Percentiles rank a stretch among this genome's conserved stretches.
These are phyloP conservation scores for Phaedon cochleariae DNA, from an alignment of 2,888 invertebrate genomes.

Conservation along the genomic window DNA sequence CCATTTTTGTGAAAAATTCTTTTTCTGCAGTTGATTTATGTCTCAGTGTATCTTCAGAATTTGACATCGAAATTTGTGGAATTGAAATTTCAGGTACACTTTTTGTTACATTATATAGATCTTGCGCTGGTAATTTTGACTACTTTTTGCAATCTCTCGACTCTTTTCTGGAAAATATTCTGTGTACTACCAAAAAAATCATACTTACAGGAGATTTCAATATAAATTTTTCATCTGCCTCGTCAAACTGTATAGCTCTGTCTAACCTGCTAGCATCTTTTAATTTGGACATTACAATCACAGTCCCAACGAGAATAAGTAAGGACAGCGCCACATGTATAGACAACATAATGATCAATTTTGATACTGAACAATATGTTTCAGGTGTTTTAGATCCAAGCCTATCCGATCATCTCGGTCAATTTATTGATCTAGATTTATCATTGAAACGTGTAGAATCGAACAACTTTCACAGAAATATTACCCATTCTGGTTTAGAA, in stretches of 20 bases:
- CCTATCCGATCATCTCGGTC: not conserved
- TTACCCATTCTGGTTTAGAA: not conserved
- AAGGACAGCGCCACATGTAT: not conserved
- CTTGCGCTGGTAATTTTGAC: no score
- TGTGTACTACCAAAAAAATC: constrained; percentile 23
- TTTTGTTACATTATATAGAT: no score
- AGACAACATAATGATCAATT: not conserved
- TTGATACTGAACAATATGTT: not conserved
- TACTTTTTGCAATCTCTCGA: no score
- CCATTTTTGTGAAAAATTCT: no score
- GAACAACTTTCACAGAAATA: not conserved
- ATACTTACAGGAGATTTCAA: constrained; percentile 18
- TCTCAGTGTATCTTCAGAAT: no score
- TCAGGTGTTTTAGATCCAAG: not conserved
- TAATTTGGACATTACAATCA: not conserved
- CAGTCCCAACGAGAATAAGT: not conserved
- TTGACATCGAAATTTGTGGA: no score
- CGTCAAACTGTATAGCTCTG: not conserved
- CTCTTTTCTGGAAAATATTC: no score
- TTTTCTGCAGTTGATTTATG: no score
- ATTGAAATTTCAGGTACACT: no score
- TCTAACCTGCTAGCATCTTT: not conserved
- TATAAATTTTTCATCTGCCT: not conserved
- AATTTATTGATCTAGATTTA: not conserved
- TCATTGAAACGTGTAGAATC: not conserved